A percentile compares a stretch with the other conserved stretches of the same genome.
phyloP scores from a whole-genome alignment of 2,888 invertebrate species.

The Pseudeuparius sepicola region DNA sequence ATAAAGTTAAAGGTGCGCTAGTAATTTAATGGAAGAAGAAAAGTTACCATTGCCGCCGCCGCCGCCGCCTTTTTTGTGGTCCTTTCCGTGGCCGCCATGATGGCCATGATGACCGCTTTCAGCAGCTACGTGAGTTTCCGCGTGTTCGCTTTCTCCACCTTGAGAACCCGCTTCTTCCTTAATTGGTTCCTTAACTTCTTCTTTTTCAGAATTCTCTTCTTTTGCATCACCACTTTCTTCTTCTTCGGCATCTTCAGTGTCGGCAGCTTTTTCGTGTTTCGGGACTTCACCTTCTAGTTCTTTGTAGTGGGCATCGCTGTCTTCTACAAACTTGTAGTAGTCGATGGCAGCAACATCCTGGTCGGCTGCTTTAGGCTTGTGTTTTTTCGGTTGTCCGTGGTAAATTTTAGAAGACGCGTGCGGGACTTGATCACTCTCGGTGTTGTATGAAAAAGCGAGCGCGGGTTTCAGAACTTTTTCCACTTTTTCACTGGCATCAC shows the following conservation, averaged over 20 bases:
- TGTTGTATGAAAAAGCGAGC: conserved; percentile 30
- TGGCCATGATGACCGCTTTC: conserved; percentile 3
- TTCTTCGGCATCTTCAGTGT: conserved; percentile 10
- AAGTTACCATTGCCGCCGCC: conserved; percentile 17
- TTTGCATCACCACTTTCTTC: conserved; percentile 12
- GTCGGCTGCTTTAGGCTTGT: conserved; percentile 17
- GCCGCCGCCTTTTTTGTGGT: conserved; percentile 13
- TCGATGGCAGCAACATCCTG: conserved; percentile 21
- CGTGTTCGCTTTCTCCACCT: neutral
- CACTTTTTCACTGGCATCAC: conserved; percentile 30
- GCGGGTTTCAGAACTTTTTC: conserved; percentile 32
- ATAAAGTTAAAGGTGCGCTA: too few relatives aligned
- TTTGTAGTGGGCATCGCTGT: conserved; percentile 14
- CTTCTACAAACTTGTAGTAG: conserved; percentile 23
- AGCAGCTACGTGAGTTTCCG: too few relatives aligned
- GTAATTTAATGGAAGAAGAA: too few relatives aligned
- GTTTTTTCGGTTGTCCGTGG: conserved; percentile 15
- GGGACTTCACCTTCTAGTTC: conserved; percentile 12
- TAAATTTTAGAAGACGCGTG: conserved; percentile 4
- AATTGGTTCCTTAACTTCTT: conserved; percentile 1
- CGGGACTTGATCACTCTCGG: conserved; percentile 12
- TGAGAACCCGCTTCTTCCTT: neutral
- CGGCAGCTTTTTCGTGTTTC: conserved; percentile 13
- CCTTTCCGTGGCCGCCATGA: conserved; percentile 7
- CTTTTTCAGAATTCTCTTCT: conserved; percentile 6